Evolutionary conservation across 2,797 vertebrate species (phyloP), one percentile per base, ranked within the genome.

Genomic region (Manis javanica): DNA sequence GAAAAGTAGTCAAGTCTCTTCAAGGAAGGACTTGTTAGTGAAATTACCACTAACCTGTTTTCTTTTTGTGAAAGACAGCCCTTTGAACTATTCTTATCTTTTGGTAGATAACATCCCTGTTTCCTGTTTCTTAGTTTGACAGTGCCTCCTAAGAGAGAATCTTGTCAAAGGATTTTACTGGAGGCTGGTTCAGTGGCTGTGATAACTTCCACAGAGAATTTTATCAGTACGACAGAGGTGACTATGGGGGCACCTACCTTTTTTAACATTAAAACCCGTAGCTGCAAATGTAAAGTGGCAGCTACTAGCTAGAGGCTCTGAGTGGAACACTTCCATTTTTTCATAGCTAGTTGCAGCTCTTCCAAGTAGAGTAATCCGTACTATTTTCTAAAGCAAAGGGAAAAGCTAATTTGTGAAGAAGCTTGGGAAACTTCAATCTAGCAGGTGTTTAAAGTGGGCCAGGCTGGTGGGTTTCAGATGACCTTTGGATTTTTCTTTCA

Each of bases 51-150:
- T 79, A 3, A 87, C 37, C 23, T 71, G 0, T 64, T 85, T 71
- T 69, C 3, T 26, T 93, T 88, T 34, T 96, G 61, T 75, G 57
- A 78, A 86, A 92, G 88, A 74, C 15, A 66, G 24, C 57, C 75
- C 84, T 84, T 77, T 66, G 72, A 91, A 46, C 34, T 77, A 8
- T 46, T 74, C 23, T 74, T 74, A 88, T 15, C 51, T 87, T 63
- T 69, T 34, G 19, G 13, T 87, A 69, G 64, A 10, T 81, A 42
- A 53, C 42, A 72, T 29, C 34, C 51, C 6, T 53, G 49, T 75
- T 93, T 89, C 87, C 34, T 96, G 5, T 95, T n/a, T 88, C 37
- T 92, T 83, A 51, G 57, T 75, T 92, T 86, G 82, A 37, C 69
- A 61, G 31, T 88, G 34, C 5, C 46, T 83, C 49, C 29, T 55